These are phyloP conservation scores for Leptothorax acervorum DNA, from an alignment of 2,888 invertebrate species.

Conservation along the genomic window DNA sequence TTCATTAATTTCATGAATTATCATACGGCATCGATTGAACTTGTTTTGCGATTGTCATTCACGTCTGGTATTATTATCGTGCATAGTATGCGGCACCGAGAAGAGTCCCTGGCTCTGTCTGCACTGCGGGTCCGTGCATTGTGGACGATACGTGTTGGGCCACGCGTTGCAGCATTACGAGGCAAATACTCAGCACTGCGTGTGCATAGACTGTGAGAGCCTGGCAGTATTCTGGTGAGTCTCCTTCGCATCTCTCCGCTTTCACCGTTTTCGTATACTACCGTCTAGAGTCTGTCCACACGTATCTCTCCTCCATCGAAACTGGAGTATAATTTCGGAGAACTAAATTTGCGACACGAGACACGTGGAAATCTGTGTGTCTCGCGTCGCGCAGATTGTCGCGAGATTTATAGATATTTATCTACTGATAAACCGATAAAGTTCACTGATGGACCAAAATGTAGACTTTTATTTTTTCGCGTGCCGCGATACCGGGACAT, in stretches of 20 bases:
- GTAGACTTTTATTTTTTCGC: neutral
- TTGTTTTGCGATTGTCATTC: constrained; percentile 13
- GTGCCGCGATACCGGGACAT: neutral
- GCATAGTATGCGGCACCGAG: constrained; percentile 88
- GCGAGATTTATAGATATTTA: neutral
- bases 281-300: neutral
- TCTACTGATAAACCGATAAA: neutral
- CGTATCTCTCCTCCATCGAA: neutral
- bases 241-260: constrained; percentile 30
- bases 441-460: neutral
- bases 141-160: constrained; percentile 92
- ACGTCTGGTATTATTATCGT: constrained; percentile 43
- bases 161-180: constrained; percentile 92
- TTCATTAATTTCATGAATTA: constrained; percentile 7
- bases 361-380: neutral
- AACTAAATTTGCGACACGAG: neutral
- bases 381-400: neutral
- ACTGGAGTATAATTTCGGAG: constrained; percentile 19
- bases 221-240: constrained; percentile 92
- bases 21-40: neutral
- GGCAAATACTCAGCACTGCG: constrained; percentile 88
- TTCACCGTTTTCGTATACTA: constrained; percentile 36
- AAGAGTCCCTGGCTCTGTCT: constrained; percentile 93
- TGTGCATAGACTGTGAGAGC: constrained; percentile 92
- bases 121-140: constrained; percentile 91